phyloP scores from a whole-genome alignment of 2,888 invertebrate genomes.

The Eugnorisma glareosa region DNA sequence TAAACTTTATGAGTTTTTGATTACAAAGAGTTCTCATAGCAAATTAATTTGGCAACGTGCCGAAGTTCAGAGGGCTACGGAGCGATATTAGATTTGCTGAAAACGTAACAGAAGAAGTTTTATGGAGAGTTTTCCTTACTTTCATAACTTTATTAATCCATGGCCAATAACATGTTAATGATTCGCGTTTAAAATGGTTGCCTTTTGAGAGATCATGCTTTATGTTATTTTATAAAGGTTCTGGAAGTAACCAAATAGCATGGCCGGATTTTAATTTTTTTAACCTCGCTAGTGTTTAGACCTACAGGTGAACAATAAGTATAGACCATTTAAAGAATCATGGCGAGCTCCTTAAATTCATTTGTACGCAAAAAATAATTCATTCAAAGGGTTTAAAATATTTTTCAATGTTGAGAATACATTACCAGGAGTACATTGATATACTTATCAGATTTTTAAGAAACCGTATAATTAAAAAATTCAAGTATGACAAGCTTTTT shows the following conservation, averaged over 20 bases:
- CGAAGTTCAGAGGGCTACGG: constrained; percentile 23
- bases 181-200: not conserved
- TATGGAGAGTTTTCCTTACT: constrained; percentile 28
- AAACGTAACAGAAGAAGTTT: constrained; percentile 45
- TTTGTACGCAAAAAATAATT: too few relatives aligned
- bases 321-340: too few relatives aligned
- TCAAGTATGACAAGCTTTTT: too few relatives aligned
- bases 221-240: not conserved
- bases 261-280: not conserved
- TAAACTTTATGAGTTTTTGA: constrained; percentile 6
- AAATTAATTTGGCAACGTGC: constrained; percentile 51
- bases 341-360: too few relatives aligned
- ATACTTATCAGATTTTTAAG: too few relatives aligned
- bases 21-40: constrained; percentile 28
- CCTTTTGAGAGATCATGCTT: not conserved
- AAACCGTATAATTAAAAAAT: too few relatives aligned
- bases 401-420: too few relatives aligned
- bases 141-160: constrained; percentile 50
- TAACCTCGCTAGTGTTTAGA: not conserved
- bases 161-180: constrained; percentile 39
- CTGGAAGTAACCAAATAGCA: not conserved
- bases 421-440: too few relatives aligned
- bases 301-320: too few relatives aligned
- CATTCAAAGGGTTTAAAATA: too few relatives aligned
- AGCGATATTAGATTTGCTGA: constrained; percentile 42